These are phyloP conservation scores for Xylocopa sonorina DNA, from an alignment of 1,140 invertebrate species.

Conservation along the genomic window DNA sequence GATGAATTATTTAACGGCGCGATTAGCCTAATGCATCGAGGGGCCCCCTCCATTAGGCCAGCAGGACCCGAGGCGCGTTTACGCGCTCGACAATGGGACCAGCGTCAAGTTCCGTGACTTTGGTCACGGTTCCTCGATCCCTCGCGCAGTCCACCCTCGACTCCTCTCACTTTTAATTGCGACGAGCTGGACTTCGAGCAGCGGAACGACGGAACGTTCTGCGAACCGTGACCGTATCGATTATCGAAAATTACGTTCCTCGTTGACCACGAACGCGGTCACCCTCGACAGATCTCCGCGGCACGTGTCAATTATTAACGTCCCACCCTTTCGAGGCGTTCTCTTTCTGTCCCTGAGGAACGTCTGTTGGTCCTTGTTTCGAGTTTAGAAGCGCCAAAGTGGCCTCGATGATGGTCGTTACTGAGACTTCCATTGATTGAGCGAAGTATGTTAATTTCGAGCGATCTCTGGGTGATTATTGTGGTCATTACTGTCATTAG, in stretches of 20 bases:
- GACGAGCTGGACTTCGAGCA: conserved; percentile 7
- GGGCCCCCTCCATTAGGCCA: conserved; percentile 33
- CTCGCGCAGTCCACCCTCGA: background rate
- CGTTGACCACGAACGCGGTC: background rate
- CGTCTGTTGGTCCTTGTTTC: too few relatives aligned
- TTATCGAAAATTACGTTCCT: conserved; percentile 54
- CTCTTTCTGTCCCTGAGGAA: too few relatives aligned
- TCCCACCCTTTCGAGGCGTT: too few relatives aligned
- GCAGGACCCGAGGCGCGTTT: background rate
- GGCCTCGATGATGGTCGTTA: too few relatives aligned
- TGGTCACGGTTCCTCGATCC: conserved; percentile 4
- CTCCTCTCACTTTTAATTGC: conserved; percentile 60
- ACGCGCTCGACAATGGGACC: background rate
- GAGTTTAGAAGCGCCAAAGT: too few relatives aligned
- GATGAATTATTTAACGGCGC: conserved; percentile 69
- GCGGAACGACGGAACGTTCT: conserved; percentile 22
- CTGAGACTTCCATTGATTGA: too few relatives aligned
- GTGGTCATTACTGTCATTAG: too few relatives aligned
- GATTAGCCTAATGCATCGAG: conserved; percentile 63
- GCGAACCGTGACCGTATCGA: conserved; percentile 39
- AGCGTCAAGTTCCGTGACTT: conserved; percentile 28
- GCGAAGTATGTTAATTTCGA: too few relatives aligned
- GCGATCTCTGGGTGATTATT: too few relatives aligned
- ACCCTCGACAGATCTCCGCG: background rate
- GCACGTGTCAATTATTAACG: conserved; percentile 49